Evolutionary conservation across 2,797 vertebrate genomes (phyloP), one percentile per base, ranked within the genome.

Genomic region (Leontocebus nigricollis): DNA sequence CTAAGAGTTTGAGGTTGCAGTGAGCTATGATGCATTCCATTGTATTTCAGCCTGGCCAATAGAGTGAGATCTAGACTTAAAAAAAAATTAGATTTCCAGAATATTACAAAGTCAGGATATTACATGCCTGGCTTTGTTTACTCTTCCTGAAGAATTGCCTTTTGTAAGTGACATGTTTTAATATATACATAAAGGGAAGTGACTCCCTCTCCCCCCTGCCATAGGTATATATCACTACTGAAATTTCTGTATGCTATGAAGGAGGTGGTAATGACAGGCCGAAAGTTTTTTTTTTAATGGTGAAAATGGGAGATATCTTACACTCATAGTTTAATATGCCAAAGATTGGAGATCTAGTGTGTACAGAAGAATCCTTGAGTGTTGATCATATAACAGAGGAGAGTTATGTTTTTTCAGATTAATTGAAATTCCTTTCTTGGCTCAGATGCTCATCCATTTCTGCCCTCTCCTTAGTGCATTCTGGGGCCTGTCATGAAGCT

Each of bases 21-120:
- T 64, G 61, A 64, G 30, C 30, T 33, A 1, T 64, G 30, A 64
- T 64, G 61, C 30, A 64, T 64, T 64, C 30, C 61, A n/a, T n/a
- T n/a, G 14, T 64, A 33, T 64, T 64, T 64, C 30, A 64, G 61
- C 30, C 7, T 7, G 30, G 61, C 61, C 61, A n/a, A 64, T 17
- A 59, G 24, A 64, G 61, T 64, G 61, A 64, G 61, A 64, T 15
- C 30, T 64, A n/a, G 30, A 33, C 61, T 64, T 6, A 64, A 20
- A 52, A 55, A 61, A 92, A 75, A 79, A 50, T 67, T 76, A 61
- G 24, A 9, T 85, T 96, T 95, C 85, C 22, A 81, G 72, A 94
- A 75, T 55, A 61, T 44, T 72, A 52, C 15, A 67, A 22, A 24
- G 20, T 55, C 22, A 84, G 72, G 93, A 79, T 55, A 70, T 50